phyloP scores from a whole-genome alignment of 2,113 vertebrate genomes.

The Alligator sinensis region DNA sequence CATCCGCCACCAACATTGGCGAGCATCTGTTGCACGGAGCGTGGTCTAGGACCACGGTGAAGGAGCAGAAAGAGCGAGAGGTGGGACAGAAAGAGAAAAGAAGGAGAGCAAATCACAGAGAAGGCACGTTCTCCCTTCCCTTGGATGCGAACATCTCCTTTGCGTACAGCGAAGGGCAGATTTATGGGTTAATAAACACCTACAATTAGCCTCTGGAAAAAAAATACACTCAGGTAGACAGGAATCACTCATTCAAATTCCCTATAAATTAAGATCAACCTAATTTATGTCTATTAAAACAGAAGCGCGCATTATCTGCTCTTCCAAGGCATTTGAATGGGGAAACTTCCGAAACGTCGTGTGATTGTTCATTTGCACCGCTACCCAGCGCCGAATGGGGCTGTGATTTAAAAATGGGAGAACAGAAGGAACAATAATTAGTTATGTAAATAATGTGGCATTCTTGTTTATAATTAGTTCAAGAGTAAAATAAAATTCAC shows the following conservation, averaged over 20 bases:
- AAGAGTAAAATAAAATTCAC: slow-evolving; percentile 90
- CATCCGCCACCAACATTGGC: neutral
- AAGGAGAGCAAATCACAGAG: fast-evolving
- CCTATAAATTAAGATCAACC: slow-evolving; percentile 86
- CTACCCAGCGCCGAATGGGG: slow-evolving; percentile 78
- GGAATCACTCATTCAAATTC: slow-evolving; percentile 86
- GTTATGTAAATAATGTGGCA: slow-evolving; percentile 99
- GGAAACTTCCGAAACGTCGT: slow-evolving; percentile 83
- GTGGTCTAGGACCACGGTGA: fast-evolving
- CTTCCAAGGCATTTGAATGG: slow-evolving; percentile 84
- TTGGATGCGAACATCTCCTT: slow-evolving; percentile 16
- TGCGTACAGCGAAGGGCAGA: slow-evolving; percentile 54
- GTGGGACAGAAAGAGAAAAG: no score
- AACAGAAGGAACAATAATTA: slow-evolving; percentile 99
- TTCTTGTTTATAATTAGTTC: slow-evolving; percentile 99
- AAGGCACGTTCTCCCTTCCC: neutral
- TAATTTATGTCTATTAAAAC: slow-evolving; percentile 87
- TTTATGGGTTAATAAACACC: slow-evolving; percentile 84
- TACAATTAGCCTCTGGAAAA: slow-evolving; percentile 68
- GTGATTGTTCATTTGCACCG: slow-evolving; percentile 83
- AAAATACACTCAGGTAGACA: slow-evolving; percentile 83
- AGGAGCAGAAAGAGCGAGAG: neutral
- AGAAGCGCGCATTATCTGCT: slow-evolving; percentile 82
- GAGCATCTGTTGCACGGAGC: neutral
- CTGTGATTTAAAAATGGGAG: slow-evolving; percentile 81